Percentiles rank a stretch among this genome's conserved stretches.
phyloP scores from a whole-genome alignment of 2,797 vertebrate species.

The Paedocypris micromegethes region DNA sequence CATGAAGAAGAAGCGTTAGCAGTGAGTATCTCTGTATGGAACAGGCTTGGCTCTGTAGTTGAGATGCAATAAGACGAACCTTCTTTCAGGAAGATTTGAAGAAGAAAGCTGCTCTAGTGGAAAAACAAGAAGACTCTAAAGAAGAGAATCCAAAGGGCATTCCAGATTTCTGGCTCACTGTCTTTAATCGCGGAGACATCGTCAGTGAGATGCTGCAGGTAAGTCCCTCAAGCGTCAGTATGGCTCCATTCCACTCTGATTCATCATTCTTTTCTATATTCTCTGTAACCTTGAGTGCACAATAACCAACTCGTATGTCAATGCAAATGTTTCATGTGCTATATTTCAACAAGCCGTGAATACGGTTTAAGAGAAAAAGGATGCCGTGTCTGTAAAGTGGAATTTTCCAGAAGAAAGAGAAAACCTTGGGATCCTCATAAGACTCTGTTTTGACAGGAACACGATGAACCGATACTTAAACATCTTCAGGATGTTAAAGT shows the following conservation, averaged over 20 bases:
- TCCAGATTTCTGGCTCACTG: conserved; percentile 97
- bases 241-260: background rate
- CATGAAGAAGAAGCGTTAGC: conserved; percentile 86
- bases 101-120: conserved; percentile 83
- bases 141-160: conserved; percentile 85
- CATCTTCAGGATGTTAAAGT: conserved; percentile 94
- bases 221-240: conserved; percentile 9
- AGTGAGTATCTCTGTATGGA: conserved; percentile 68
- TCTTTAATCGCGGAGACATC: conserved; percentile 96
- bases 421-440: background rate
- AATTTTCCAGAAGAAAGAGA: background rate
- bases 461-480: conserved; percentile 93
- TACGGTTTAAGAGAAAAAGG: background rate
- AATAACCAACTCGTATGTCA: background rate
- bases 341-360: background rate
- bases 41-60: background rate
- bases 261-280: background rate
- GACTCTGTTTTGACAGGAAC: conserved; percentile 68
- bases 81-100: conserved; percentile 80
- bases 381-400: background rate
- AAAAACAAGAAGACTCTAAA: conserved; percentile 65
- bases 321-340: too few relatives aligned
- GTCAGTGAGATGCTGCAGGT: conserved; percentile 91
- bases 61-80: background rate
- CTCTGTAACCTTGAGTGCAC: conserved; percentile 2